phyloP scores from a whole-genome alignment of 2,797 vertebrate species.

The Rhyacichthys aspro region DNA sequence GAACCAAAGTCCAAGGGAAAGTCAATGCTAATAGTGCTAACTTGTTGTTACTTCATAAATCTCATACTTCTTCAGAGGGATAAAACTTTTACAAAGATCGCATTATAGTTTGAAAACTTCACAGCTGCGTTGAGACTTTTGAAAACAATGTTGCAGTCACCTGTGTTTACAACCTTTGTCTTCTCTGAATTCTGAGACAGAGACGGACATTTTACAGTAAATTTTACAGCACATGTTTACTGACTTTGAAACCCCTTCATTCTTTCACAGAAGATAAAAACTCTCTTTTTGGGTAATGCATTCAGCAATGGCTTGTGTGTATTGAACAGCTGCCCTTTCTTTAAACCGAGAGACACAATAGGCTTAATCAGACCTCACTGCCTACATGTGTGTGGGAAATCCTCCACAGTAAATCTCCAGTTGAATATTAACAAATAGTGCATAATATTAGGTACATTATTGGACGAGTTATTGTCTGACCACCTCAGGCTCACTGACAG shows the following conservation, averaged over 20 bases:
- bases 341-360: constrained; percentile 23
- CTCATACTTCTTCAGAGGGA: background rate
- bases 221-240: background rate
- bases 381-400: constrained; percentile 40
- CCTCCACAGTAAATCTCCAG: constrained; percentile 14
- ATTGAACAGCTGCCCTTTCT: constrained; percentile 32
- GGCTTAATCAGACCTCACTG: constrained; percentile 28
- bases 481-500: constrained; percentile 3
- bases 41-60: too few relatives aligned
- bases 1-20: too few relatives aligned
- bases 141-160: background rate
- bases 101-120: too few relatives aligned
- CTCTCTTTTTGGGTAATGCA: constrained; percentile 10
- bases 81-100: background rate
- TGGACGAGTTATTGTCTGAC: background rate
- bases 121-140: too few relatives aligned
- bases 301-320: constrained; percentile 18
- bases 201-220: too few relatives aligned
- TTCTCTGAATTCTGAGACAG: too few relatives aligned
- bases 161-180: too few relatives aligned
- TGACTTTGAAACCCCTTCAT: background rate
- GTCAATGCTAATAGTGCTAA: too few relatives aligned
- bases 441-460: background rate
- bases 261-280: constrained; percentile 1
- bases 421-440: background rate